Base-by-base conservation (phyloP, 2,888 invertebrate species). In the Oligia fasciuncula region DNA sequence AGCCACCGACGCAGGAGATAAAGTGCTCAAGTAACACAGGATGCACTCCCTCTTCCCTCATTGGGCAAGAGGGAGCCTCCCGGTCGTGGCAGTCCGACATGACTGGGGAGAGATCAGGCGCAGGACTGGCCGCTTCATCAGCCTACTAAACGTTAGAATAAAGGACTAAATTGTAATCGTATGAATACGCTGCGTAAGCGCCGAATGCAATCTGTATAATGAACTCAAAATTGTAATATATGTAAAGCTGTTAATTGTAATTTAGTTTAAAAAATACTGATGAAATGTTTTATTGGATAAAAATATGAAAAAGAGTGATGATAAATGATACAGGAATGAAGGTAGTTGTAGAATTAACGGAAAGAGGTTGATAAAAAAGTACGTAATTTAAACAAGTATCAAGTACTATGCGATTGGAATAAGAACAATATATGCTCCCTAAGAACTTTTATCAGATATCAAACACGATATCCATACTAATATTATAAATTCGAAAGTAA, bases 121-220 rank as follows among this genome's bases (percentile, higher is more conserved):
- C 23, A 54, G 9, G 9, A 54, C 70, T 54, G 54, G 9, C 23
- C 2, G 17, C 54, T 40, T 35, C 14, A 17, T 54, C 19, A 54
- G n/a, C n/a, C 2, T 73, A n/a, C 17, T 35, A 13, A 3, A 29
- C 40, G 23, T 40, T 46, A 29, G 19, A 76, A 54, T 76, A 76
- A 75, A 75, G 62, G 11, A 23, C 40, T 75, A 2, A 11, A 46
- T 17, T 51, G 35, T 35, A 35, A 17, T 4, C 66, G 19, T 66
- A 46, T 1, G 29, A 17, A 40, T 40, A 40, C 40, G 40, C 23
- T 19, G 49, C 74, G 60, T 8, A 17, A 57, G 17, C 72, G 57
- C 17, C 9, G 72, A 49, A 62, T 35, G 60, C 67, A 63, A 63
- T 82, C 35, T 54, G 76, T 63, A 19, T 80, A 60, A 51, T n/a